phyloP scores from a whole-genome alignment of 2,797 vertebrate species.

The Allobates femoralis region DNA sequence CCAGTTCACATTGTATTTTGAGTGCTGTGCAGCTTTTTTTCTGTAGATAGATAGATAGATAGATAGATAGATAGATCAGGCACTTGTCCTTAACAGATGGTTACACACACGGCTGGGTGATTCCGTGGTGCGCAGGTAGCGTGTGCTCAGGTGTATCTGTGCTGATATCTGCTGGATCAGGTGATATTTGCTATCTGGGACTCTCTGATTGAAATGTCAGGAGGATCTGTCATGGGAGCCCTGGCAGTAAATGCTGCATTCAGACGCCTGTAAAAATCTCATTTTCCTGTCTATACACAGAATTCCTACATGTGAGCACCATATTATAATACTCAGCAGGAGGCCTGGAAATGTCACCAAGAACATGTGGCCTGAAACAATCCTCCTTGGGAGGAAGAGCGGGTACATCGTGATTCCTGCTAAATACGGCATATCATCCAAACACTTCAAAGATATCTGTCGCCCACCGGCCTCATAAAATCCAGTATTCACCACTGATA shows the following conservation, averaged over 20 bases:
- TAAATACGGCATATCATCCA: not conserved
- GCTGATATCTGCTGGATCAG: not conserved
- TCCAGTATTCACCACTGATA: not conserved
- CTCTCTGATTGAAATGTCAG: not conserved
- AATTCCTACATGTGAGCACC: not conserved
- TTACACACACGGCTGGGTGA: not conserved
- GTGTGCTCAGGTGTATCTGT: too few relatives aligned
- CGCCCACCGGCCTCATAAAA: not conserved
- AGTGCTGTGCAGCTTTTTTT: too few relatives aligned
- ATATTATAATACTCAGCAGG: slow-evolving; percentile 28
- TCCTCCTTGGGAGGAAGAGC: not conserved
- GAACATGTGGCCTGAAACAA: slow-evolving; percentile 29
- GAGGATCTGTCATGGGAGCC: not conserved
- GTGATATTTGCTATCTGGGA: not conserved
- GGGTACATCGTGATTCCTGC: not conserved
- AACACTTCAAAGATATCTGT: not conserved
- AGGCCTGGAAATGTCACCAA: slow-evolving; percentile 2
- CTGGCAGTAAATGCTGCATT: not conserved
- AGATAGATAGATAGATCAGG: not conserved
- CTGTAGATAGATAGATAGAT: not conserved
- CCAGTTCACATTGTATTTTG: too few relatives aligned
- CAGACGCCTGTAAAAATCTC: not conserved
- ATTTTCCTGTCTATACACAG: not conserved
- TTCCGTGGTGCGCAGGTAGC: too few relatives aligned
- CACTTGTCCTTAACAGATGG: too few relatives aligned